A percentile compares a stretch with the other conserved stretches of the same genome.
These are phyloP conservation scores for Rhagonycha lutea DNA, from an alignment of 2,888 invertebrate genomes.

Conservation along the genomic window DNA sequence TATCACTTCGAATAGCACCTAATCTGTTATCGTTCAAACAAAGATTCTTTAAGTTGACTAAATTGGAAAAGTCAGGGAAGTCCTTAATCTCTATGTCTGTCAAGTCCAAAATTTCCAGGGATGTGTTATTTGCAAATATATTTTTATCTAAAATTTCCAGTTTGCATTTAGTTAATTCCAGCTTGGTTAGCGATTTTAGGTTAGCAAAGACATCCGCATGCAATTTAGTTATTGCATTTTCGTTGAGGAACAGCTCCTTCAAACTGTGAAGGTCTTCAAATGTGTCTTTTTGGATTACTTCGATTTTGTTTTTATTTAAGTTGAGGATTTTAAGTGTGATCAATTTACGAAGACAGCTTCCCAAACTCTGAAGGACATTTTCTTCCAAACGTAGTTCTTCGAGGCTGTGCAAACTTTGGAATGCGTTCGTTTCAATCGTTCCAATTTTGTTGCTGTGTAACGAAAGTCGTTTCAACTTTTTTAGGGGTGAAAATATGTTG, in stretches of 20 bases:
- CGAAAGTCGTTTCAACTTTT: background rate
- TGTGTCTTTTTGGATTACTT: background rate
- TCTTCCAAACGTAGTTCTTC: background rate
- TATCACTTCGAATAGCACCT: background rate
- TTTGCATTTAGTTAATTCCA: background rate
- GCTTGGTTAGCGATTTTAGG: background rate
- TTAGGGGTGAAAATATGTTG: background rate
- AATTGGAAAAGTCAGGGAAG: background rate
- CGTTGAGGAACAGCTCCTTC: background rate
- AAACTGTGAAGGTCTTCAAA: background rate
- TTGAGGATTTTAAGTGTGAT: background rate
- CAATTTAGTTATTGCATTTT: background rate
- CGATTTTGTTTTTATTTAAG: background rate
- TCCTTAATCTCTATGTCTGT: background rate
- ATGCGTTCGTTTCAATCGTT: background rate
- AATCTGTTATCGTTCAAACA: background rate
- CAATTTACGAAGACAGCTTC: background rate
- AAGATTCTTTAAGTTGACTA: background rate
- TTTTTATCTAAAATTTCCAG: background rate
- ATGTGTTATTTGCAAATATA: background rate
- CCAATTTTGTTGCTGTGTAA: background rate
- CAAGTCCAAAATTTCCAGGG: background rate
- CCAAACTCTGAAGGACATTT: background rate
- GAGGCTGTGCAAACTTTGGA: background rate
- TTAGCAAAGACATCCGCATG: background rate